Base-by-base conservation (phyloP, 2,888 invertebrate species). In the Zaprionus obscuricornis region DNA sequence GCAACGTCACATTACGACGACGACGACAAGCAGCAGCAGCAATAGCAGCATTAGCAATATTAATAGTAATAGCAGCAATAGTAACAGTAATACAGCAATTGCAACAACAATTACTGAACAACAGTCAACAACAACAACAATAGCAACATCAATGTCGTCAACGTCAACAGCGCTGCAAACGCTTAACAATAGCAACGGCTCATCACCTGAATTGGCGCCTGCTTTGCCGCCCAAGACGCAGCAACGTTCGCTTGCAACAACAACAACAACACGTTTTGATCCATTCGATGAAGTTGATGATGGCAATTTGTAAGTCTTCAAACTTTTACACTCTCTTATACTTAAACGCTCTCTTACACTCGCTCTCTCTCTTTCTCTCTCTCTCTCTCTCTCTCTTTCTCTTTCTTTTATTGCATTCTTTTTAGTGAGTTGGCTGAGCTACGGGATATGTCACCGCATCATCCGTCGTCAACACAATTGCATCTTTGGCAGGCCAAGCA, bases 251-350 rank as follows among this genome's bases (percentile, higher is more conserved):
- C 22, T 22, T 4, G 5, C 22, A 22, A 7, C 22, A 22, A 29
- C 29, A 36, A 43, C 49, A 3, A 26, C 47, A 0, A 50, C 94
- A 24, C 94, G 94, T 56, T 94, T 95, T 86, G 95, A 95, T 89
- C 94, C 95, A 87, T 92, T 94, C 33, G 92, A 92, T 66, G 92
- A 92, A 74, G 87, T 89, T 59, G 91, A 92, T 70, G 90, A 91
- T 76, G 84, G 89, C 49, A 90, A 88, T 50, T 89, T 90, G 74
- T 91, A 89, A 26, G 76, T 72, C 6, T 46, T 29, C 24, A 29
- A 49, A 13, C 6, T 5, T n/a, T 26, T 37, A 16, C 8, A 8
- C 3, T 34, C 7, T 18, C 7, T 24, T 10, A 8, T n/a, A 20
- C 18, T n/a, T n/a, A n/a, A n/a, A n/a, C n/a, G n/a, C n/a, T n/a